Percentiles rank a stretch among this genome's conserved stretches.
phyloP scores from a whole-genome alignment of 2,797 vertebrate species.

The Neoniphon sammara region DNA sequence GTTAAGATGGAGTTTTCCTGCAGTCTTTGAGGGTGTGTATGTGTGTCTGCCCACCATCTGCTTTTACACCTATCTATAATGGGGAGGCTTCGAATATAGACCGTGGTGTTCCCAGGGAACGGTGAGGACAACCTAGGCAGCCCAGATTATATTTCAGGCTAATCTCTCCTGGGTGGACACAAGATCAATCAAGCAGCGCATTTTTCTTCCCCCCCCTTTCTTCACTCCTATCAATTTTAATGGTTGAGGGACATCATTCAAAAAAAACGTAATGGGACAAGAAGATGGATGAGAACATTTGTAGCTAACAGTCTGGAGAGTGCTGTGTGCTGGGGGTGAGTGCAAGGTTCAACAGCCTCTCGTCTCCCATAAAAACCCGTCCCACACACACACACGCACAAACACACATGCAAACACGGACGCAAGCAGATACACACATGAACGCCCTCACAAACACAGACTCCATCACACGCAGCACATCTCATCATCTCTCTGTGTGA shows the following conservation, averaged over 20 bases:
- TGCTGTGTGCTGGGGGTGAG: conserved; percentile 79
- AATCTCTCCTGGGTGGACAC: conserved; percentile 73
- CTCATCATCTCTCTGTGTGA: neutral
- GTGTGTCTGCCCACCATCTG: conserved; percentile 9
- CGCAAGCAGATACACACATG: conserved; percentile 7
- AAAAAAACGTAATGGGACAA: conserved; percentile 89
- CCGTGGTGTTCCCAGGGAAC: conserved; percentile 31
- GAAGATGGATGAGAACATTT: conserved; percentile 93
- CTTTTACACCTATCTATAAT: neutral
- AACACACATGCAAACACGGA: neutral
- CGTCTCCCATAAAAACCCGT: conserved; percentile 52
- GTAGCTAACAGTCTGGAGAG: conserved; percentile 85
- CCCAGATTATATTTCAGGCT: conserved; percentile 70
- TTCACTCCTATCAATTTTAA: conserved; percentile 91
- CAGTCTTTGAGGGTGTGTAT: conserved; percentile 1
- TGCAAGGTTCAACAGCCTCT: conserved; percentile 62
- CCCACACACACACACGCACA: conserved; percentile 23
- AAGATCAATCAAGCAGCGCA: conserved; percentile 83
- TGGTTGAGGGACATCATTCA: conserved; percentile 92
- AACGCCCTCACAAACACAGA: neutral
- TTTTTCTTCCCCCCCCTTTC: conserved; percentile 85
- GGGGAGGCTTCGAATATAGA: conserved; percentile 23
- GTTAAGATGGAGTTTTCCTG: no score
- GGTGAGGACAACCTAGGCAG: conserved; percentile 34
- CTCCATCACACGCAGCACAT: neutral